Evolutionary conservation across 2,797 vertebrate genomes (phyloP), one percentile per base, ranked within the genome.

Genomic region (Sebastes taczanowskii): DNA sequence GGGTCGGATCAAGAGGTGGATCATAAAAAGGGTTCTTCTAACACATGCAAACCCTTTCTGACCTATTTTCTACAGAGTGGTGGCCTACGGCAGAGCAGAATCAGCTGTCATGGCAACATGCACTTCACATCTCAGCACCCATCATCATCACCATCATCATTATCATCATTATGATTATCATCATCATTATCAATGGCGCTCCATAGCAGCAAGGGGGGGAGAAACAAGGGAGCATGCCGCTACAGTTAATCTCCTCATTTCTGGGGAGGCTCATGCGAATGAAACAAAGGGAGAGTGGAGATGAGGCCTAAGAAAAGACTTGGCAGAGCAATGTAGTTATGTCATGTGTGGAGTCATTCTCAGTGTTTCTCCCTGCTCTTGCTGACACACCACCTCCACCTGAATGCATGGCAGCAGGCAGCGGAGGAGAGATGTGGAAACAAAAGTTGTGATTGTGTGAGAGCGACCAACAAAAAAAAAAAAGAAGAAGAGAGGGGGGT

Each of bases 51-150:
- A 81, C 86, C 87, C 81, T 75, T 88, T 61, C 55, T 74, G 82
- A 88, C 79, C 85, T 64, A 81, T 74, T 88, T 87, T 78, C 74
- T 71, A 66, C 78, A 64, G 63, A 77, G 72, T 16, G 29, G 64
- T 52, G 74, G 63, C 68, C 78, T 62, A 67, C 62, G 72, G 77
- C 68, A 80, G 85, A 92, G 85, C 82, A 79, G 62, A 86, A 91
- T 90, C 90, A 90, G 81, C 87, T 81, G 84, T 87, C 90, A 90
- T 88, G 79, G 89, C 85, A 91, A 91, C 93, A 93, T 94, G 90
- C 92, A 88, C 85, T 85, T 88, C 87, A 84, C 76, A 91, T 88
- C 76, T 65, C 84, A 89, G 79, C 84, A 89, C 64, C 79, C 84
- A 86, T 87, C 83, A 90, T 85, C 86, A 84, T 83, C 69, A 88